A percentile compares a stretch with the other conserved stretches of the same genome.
Conservation (phyloP, 2,113 vertebrate species). For the Burhinus oedicnemus region DNA sequence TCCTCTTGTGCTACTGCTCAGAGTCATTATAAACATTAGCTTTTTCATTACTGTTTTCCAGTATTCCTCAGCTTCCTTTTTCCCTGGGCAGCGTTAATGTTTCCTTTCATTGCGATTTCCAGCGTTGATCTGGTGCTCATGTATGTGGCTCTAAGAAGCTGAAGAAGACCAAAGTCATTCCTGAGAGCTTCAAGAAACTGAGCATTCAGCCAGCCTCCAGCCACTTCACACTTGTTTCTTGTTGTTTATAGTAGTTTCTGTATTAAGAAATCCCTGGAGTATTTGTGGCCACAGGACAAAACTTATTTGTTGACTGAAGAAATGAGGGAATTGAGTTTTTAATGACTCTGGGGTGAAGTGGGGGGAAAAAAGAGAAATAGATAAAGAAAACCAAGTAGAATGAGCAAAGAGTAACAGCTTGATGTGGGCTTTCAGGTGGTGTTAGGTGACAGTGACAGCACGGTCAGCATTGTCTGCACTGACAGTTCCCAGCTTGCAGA, state of each 20-base stretch:
- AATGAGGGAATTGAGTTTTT: neutral
- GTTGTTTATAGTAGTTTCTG: neutral
- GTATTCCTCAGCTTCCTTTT: neutral
- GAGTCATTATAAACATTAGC: neutral
- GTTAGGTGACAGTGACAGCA: slow-evolving; percentile 48
- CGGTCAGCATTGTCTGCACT: neutral
- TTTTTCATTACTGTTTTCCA: neutral
- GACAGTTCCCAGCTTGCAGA: slow-evolving; percentile 4
- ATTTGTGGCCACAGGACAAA: neutral
- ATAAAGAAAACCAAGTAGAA: neutral
- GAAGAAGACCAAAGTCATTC: neutral
- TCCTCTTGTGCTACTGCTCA: neutral
- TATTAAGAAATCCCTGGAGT: neutral
- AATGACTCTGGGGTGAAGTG: neutral
- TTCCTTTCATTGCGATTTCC: neutral
- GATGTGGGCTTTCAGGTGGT: slow-evolving; percentile 70
- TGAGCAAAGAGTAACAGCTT: neutral
- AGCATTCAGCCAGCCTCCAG: neutral
- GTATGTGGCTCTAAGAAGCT: neutral
- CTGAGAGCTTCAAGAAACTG: neutral
- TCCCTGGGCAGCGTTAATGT: neutral
- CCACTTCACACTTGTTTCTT: neutral
- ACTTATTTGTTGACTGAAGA: neutral
- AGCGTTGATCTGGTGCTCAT: neutral
- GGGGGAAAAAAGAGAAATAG: neutral